Base-by-base conservation (phyloP, 2,113 vertebrate genomes). In the Aplodontia rufa region DNA sequence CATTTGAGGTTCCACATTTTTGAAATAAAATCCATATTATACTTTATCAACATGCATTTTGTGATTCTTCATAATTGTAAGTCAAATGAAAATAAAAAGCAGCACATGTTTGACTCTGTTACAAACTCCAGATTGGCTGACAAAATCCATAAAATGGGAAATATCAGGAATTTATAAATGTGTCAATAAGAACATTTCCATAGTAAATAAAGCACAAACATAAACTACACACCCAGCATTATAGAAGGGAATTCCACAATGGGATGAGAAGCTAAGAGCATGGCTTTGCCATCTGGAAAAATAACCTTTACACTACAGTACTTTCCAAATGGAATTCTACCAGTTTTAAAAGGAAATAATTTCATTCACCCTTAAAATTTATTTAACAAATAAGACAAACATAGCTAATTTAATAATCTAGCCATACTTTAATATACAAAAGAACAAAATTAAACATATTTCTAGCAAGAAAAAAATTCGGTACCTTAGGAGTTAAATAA, bases 1-100 rank as follows among this genome's bases (percentile, higher is more conserved):
- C 62, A 24, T 69, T 75, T 62, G 30, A 80, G 11, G 45, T 53
- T 55, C 45, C 58, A 81, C 14, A 75, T 40, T 75, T 75, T 74
- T 89, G 19, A 3, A 1, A 55, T 45, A 53, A 79, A 82, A 35
- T 37, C 12, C 72, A 8, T 28, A 11, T 45, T 60, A 24, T 83
- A 75, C 16, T 84, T 80, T 74, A 92, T 92, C 42, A 47, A 75
- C 53, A 51, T 81, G 26, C 11, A 92, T 75, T 80, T 89, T 85
- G 42, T 68, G 19, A 80, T 76, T 96, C 72, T 94, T 24, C 17
- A 60, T 40, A 84, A 91, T 49, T 74, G 35, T 74, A 95, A 30
- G 40, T 86, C 28, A 81, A 95, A 75, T 86, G 32, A 79, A 92
- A 89, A 80, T 66, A 83, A 64, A 90, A 42, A 84, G 9, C 10